These are phyloP conservation scores for Girardinus metallicus DNA, from an alignment of 2,797 vertebrate genomes.

Conservation along the genomic window DNA sequence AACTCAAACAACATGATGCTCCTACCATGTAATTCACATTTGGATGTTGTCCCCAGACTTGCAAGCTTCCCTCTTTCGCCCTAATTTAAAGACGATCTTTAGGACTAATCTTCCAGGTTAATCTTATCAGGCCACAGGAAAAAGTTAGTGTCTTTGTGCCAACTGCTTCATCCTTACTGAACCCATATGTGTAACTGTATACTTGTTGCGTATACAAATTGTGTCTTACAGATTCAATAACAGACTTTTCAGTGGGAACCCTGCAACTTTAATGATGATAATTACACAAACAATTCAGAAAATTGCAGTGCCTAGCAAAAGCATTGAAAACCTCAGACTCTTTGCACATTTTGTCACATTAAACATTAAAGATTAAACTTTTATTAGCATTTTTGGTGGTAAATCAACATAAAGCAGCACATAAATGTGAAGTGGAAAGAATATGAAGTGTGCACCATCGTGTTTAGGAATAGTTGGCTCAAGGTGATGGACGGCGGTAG, in stretches of 20 bases:
- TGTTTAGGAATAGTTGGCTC: not conserved
- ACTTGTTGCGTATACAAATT: not conserved
- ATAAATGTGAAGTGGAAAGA: not conserved
- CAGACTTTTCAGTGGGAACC: constrained; percentile 38
- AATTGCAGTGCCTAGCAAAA: not conserved
- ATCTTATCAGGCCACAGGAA: not conserved
- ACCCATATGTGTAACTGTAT: not conserved
- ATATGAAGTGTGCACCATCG: not conserved
- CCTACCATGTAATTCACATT: not conserved
- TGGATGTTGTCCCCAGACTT: not conserved
- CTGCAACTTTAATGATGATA: constrained; percentile 25
- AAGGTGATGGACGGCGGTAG: not conserved
- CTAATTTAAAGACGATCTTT: not conserved
- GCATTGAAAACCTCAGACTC: not conserved
- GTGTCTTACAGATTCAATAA: not conserved
- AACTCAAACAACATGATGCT: not conserved
- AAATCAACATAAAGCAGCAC: not conserved
- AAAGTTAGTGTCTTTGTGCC: not conserved
- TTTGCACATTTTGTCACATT: not conserved
- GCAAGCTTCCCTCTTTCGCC: not conserved
- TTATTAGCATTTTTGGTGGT: not conserved
- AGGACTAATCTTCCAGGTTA: not conserved
- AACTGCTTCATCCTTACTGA: not conserved
- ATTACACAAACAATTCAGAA: not conserved
- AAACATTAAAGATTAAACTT: not conserved